Percentiles rank a stretch among this genome's conserved stretches.
Conservation (phyloP, 2,113 vertebrate genomes). For the Amphiprion ocellaris region DNA sequence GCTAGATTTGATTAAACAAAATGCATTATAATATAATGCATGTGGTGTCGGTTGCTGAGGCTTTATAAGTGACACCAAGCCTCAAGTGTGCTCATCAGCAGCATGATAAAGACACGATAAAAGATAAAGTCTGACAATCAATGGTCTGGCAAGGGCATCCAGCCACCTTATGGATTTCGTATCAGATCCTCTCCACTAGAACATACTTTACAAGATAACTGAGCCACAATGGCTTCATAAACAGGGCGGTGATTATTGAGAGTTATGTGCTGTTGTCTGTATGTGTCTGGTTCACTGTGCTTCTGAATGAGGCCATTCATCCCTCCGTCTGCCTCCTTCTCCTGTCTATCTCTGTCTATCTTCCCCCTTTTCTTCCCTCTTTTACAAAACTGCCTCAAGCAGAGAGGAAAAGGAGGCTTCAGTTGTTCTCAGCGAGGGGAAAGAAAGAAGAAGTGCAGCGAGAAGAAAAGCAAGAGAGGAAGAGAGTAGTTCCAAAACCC, state of each 20-base stretch:
- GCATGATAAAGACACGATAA: slow-evolving; percentile 42
- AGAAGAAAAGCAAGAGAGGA: slow-evolving; percentile 32
- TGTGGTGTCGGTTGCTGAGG: neutral
- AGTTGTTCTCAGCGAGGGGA: slow-evolving; percentile 26
- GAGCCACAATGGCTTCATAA: slow-evolving; percentile 65
- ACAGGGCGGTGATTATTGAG: slow-evolving; percentile 57
- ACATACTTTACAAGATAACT: slow-evolving; percentile 69
- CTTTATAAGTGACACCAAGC: slow-evolving; percentile 11
- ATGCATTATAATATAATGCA: neutral
- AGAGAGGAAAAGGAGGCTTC: slow-evolving; percentile 42
- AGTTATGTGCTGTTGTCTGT: slow-evolving; percentile 50
- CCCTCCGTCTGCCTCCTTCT: slow-evolving; percentile 46
- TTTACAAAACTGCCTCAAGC: slow-evolving; percentile 56
- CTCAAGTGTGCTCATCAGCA: slow-evolving; percentile 47
- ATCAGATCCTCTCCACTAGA: slow-evolving; percentile 56
- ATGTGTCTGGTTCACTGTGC: slow-evolving; percentile 37
- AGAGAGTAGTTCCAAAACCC: slow-evolving; percentile 48
- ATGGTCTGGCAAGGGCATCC: slow-evolving; percentile 52
- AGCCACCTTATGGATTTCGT: slow-evolving; percentile 73
- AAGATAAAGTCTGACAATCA: slow-evolving; percentile 62
- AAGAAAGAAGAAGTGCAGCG: slow-evolving; percentile 28
- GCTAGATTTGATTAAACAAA: neutral
- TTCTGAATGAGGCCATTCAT: slow-evolving; percentile 67
- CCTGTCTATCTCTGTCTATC: slow-evolving; percentile 51
- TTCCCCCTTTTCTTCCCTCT: slow-evolving; percentile 29